Base-by-base conservation (phyloP, 2,888 invertebrate genomes). In the Palloptera scutellata region DNA sequence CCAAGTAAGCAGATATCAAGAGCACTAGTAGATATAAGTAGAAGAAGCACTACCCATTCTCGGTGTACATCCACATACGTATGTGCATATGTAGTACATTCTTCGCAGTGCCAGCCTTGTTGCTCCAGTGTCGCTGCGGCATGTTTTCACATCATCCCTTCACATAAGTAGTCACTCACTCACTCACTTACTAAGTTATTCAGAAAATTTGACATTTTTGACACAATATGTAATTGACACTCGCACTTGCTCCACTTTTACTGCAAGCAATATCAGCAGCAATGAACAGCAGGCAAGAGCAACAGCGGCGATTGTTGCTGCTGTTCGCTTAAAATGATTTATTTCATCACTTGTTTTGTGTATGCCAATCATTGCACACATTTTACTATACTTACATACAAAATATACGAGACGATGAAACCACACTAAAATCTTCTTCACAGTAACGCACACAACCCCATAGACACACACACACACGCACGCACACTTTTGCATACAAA, bases 201-300 rank as follows among this genome's bases (percentile, higher is more conserved):
- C 77, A 73, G 73, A 68, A 75, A 75, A 76, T 77, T 78, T 82
- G 79, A 80, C 81, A 81, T 75, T 81, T 81, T 80, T 82, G 78
- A 80, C 81, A 82, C 77, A 76, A 74, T 76, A 75, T 80, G 81
- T 79, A 79, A 81, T 78, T 80, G 81, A 82, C 82, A 81, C 78
- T 74, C 76, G 75, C 81, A 77, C 79, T 78, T 77, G 78, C 63
- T 48, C 30, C 63, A 53, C 9, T 8, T 30, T 20, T 42, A n/a
- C 42, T 55, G 53, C 62, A 63, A 30, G 45, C 55, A 55, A 60
- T 41, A 59, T 59, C 19, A 61, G 40, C 57, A 65, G 43, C 17
- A 60, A 61, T 61, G 65, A 64, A 19, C 63, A 63, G 60, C 60
- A 68, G 66, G 70, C 70, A 70, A 52, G 64, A 63, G 20, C 57